phyloP scores from a whole-genome alignment of 2,797 vertebrate species.

The Iguana delicatissima region DNA sequence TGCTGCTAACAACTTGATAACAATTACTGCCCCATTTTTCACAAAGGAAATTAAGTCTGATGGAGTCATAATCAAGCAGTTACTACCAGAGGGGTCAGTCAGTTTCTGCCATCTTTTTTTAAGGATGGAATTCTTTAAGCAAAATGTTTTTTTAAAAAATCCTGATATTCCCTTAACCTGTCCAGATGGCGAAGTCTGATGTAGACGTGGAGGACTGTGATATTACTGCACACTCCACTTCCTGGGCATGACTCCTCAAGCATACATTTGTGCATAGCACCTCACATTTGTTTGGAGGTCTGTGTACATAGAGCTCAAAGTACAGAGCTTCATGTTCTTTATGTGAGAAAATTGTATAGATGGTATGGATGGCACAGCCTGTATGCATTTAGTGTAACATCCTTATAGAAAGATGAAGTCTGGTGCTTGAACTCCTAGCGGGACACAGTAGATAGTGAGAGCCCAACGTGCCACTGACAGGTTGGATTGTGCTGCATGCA shows the following conservation, averaged over 20 bases:
- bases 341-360: neutral
- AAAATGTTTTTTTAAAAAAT: no score
- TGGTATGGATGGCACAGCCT: neutral
- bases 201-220: neutral
- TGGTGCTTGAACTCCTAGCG: no score
- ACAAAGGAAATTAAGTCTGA: neutral
- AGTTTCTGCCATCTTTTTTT: neutral
- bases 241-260: no score
- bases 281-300: neutral
- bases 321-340: neutral
- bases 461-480: neutral
- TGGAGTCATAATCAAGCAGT: no score
- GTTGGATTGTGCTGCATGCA: neutral
- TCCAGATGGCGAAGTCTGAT: neutral
- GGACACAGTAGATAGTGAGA: neutral
- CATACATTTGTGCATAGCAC: neutral
- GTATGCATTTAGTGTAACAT: neutral
- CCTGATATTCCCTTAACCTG: neutral
- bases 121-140: neutral
- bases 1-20: neutral
- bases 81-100: neutral
- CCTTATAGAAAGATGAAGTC: neutral
- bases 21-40: neutral
- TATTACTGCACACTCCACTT: no score
- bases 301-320: neutral